Percentiles rank a stretch among this genome's conserved stretches.
Evolutionary conservation across 2,888 invertebrate species (phyloP).

Genomic region (Plebejus melissa): DNA sequence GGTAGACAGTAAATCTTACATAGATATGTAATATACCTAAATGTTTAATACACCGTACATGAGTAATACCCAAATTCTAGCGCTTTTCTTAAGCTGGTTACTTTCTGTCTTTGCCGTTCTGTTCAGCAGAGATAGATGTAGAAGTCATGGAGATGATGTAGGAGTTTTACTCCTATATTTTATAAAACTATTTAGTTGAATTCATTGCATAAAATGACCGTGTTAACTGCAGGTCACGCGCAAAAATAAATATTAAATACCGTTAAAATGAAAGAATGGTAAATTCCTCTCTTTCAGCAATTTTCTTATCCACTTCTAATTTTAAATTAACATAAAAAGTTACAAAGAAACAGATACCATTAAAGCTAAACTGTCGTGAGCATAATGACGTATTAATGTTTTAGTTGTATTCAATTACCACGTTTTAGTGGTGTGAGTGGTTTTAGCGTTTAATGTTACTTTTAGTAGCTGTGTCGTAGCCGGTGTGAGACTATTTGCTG

Average conservation of each 20-base stretch:
- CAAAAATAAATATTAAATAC: not conserved
- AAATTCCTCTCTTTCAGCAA: not conserved
- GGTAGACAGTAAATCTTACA: not conserved
- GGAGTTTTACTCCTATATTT: no score
- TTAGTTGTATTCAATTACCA: constrained; percentile 36
- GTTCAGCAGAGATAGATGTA: no score
- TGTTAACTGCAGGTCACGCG: not conserved
- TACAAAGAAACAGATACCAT: not conserved
- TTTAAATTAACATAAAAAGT: not conserved
- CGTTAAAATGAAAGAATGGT: not conserved
- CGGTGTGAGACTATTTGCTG: constrained; percentile 43
- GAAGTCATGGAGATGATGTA: no score
- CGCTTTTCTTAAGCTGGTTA: no score
- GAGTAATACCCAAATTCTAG: no score
- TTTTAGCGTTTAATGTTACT: constrained; percentile 19
- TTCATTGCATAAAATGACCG: no score
- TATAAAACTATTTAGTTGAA: no score
- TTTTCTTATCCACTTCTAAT: not conserved
- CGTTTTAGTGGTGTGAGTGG: constrained; percentile 37
- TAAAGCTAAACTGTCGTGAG: constrained; percentile 27
- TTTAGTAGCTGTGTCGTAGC: constrained; percentile 36
- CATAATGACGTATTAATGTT: constrained; percentile 27
- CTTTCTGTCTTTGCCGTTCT: no score
- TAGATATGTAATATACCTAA: not conserved
- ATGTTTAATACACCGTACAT: no score